A percentile compares a stretch with the other conserved stretches of the same genome.
These are phyloP conservation scores for Agelaius phoeniceus DNA, from an alignment of 2,113 vertebrate genomes.

Conservation along the genomic window DNA sequence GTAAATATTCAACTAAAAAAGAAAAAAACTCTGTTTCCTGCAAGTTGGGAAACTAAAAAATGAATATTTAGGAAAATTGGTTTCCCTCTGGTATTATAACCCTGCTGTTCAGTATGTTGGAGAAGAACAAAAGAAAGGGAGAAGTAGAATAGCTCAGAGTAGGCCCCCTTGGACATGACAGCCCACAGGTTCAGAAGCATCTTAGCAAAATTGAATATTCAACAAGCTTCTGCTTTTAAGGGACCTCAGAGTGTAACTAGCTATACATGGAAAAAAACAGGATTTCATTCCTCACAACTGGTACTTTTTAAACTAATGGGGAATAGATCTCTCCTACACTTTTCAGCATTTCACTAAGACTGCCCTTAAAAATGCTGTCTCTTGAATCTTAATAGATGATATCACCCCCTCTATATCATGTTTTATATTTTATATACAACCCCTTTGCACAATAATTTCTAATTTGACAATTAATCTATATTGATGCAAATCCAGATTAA, in stretches of 20 bases:
- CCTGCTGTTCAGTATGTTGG: background rate
- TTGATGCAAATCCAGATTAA: background rate
- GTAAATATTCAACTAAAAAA: background rate
- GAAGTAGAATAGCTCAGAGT: background rate
- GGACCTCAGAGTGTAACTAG: background rate
- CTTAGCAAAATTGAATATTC: background rate
- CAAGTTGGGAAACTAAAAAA: background rate
- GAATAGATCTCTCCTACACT: background rate
- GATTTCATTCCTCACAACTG: background rate
- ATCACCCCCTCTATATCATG: rapidly evolving
- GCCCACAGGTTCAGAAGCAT: background rate
- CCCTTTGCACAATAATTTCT: background rate
- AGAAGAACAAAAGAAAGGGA: background rate
- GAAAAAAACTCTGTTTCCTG: background rate
- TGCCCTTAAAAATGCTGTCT: background rate
- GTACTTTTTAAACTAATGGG: background rate
- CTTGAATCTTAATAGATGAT: background rate
- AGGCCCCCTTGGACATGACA: background rate
- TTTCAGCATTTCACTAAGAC: background rate
- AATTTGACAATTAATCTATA: background rate
- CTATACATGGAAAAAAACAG: background rate
- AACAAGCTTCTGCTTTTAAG: background rate
- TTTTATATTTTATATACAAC: background rate
- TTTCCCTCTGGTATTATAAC: background rate
- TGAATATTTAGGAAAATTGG: background rate